phyloP scores from a whole-genome alignment of 2,888 invertebrate genomes.

The Geotrupes spiniger region DNA sequence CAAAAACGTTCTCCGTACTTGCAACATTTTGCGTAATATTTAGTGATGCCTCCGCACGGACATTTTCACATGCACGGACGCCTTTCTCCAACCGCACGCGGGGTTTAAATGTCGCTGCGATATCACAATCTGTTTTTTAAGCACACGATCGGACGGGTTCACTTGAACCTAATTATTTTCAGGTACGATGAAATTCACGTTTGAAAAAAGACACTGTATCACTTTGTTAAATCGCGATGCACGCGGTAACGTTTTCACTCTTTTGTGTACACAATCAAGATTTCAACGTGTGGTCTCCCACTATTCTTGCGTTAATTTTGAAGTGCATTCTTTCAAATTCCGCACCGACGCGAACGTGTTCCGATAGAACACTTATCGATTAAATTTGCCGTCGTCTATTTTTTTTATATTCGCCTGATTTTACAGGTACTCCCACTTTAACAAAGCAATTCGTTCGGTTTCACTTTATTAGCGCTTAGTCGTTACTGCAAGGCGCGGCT shows the following conservation, averaged over 20 bases:
- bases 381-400: background rate
- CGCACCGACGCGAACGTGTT: background rate
- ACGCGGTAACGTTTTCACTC: slow-evolving; percentile 3
- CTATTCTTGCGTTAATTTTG: slow-evolving; percentile 6
- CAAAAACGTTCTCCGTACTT: slow-evolving; percentile 2
- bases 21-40: background rate
- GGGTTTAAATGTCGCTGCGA: too few species aligned
- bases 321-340: slow-evolving; percentile 2
- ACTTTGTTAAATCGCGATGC: too few species aligned
- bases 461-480: slow-evolving; percentile 30
- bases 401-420: background rate
- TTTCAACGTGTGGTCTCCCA: slow-evolving; percentile 19
- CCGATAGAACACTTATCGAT: slow-evolving; percentile 6
- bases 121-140: too few species aligned
- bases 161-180: too few species aligned
- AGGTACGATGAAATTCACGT: too few species aligned
- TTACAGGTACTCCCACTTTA: background rate
- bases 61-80: too few species aligned
- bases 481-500: slow-evolving; percentile 45
- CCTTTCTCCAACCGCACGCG: too few species aligned
- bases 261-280: slow-evolving; percentile 1
- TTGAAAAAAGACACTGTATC: too few species aligned
- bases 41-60: too few species aligned
- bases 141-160: too few species aligned
- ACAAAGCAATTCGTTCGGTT: slow-evolving; percentile 25